Percentiles rank a stretch among this genome's conserved stretches.
Evolutionary conservation across 1,140 invertebrate genomes (phyloP).

Genomic region (Diuraphis noxia): DNA sequence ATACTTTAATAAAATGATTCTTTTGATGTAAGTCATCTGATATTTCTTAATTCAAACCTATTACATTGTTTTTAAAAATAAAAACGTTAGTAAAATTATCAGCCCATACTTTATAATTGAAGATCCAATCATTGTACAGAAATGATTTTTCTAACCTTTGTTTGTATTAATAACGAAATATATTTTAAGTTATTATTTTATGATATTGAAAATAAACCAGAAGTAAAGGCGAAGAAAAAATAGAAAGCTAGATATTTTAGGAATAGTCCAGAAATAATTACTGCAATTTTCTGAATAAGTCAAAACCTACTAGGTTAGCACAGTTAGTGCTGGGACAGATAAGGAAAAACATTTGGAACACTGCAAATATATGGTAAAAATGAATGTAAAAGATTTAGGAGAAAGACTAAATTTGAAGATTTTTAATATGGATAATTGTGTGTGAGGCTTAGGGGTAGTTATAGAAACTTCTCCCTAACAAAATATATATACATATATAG

Average conservation of each 20-base stretch:
- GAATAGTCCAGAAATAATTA: background rate
- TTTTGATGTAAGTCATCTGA: too few species aligned
- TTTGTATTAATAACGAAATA: background rate
- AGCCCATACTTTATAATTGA: background rate
- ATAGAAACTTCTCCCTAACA: background rate
- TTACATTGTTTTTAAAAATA: too few species aligned
- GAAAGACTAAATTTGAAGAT: too few species aligned
- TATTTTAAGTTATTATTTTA: background rate
- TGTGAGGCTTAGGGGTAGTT: background rate
- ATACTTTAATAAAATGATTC: too few species aligned
- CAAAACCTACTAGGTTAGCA: background rate
- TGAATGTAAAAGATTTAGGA: too few species aligned
- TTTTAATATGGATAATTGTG: background rate
- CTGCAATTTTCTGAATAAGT: background rate
- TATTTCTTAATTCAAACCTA: too few species aligned
- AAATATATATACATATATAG: background rate
- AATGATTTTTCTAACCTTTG: background rate
- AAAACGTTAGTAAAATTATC: too few species aligned
- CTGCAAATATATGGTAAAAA: background rate
- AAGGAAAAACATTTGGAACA: background rate
- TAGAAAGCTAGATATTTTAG: background rate
- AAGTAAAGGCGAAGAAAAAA: background rate
- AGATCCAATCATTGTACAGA: background rate
- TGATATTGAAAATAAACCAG: background rate
- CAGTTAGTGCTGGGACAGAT: background rate